Evolutionary conservation across 2,113 vertebrate genomes (phyloP), one percentile per base, ranked within the genome.

Genomic region (Cephalopholis sonnerati): DNA sequence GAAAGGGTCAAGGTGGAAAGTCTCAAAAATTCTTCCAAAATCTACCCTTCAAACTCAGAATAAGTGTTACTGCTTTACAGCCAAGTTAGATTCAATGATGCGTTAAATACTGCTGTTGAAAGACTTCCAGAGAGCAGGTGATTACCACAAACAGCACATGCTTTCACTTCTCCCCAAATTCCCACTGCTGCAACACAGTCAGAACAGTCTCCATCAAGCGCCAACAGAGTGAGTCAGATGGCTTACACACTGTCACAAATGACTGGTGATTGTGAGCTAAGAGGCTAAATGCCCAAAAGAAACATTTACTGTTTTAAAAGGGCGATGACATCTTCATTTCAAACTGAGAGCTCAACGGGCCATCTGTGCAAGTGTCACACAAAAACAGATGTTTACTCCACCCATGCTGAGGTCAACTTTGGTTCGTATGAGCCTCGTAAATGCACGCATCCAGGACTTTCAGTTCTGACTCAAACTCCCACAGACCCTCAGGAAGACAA

Each of bases 341-440:
- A 74, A 72, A 53, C 80, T 24, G 39, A 58, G 63, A 48, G 16
- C 61, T 66, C 55, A 63, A 50, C 54, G 16, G 63, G 36, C 83
- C 77, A 62, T 90, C 68, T 88, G 70, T 53, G 78, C 39, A 54
- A 69, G 68, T 53, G 87, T 77, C 48, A 66, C 53, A 80, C 66
- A 86, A 87, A 89, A 88, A 87, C 87, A 92, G 87, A 92, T 90
- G 87, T 86, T 90, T 68, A 85, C 91, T 83, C 87, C 90, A 89
- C 89, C 90, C 89, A 87, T 71, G 67, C 51, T 87, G 87, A 89
- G 88, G 86, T 89, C 81, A 84, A 39, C 65, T 68, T 80, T 24
- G 81, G 69, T 81, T 70, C 46, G n/a, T 44, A 29, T 55, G 32
- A 79, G 51, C 64, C 71, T 79, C 77, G 70, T 74, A 79, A 88